Conservation (phyloP, 2,113 vertebrate species). For the Calidris pygmaea region DNA sequence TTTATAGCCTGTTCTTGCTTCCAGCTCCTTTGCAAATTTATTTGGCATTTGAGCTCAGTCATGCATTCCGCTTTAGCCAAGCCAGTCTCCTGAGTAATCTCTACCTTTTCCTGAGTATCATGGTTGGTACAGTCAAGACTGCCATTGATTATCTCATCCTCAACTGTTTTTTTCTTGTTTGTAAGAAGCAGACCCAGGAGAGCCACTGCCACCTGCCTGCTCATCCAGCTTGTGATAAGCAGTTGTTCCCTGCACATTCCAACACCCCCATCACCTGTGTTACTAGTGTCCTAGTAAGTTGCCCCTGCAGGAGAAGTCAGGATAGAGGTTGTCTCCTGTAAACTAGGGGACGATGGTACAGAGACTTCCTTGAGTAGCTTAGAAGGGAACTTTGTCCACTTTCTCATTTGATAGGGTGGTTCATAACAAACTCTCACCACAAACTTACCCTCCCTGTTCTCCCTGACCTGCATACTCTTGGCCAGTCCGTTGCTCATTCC, state of each 20-base stretch:
- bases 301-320: not conserved
- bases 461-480: not conserved
- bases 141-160: not conserved
- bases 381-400: not conserved
- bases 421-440: not conserved
- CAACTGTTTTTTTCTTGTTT: not conserved
- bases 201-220: not conserved
- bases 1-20: not conserved
- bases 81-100: not conserved
- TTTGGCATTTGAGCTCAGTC: not conserved
- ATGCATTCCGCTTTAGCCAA: not conserved
- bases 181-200: not conserved
- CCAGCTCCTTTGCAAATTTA: not conserved
- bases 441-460: not conserved
- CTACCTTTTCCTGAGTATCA: not conserved
- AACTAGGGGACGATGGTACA: not conserved
- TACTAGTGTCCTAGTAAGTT: not conserved
- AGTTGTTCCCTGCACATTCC: not conserved
- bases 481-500: not conserved
- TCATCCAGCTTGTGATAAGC: not conserved
- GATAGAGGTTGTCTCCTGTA: not conserved
- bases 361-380: not conserved
- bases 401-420: not conserved
- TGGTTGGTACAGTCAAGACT: not conserved
- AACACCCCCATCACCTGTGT: fast-evolving